Evolutionary conservation across 2,797 vertebrate species (phyloP).

Genomic region (Iguana delicatissima): DNA sequence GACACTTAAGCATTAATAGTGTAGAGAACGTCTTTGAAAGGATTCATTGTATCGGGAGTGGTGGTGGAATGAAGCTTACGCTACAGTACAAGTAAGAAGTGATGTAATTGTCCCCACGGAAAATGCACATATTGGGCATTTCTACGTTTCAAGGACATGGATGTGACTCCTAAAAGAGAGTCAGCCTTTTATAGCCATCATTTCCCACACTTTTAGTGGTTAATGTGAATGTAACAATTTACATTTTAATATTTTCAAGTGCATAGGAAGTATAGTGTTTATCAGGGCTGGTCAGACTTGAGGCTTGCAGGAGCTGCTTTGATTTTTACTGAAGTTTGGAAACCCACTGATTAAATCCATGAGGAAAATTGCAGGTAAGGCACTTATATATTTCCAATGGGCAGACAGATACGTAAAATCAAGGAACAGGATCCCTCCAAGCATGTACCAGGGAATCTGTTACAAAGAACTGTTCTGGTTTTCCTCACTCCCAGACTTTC

Average conservation of each 20-base stretch:
- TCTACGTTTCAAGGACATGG: conserved; percentile 40
- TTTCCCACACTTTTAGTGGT: conserved; percentile 8
- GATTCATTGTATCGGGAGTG: background rate
- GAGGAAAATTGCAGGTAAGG: background rate
- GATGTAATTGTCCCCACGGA: conserved; percentile 51
- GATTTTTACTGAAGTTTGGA: background rate
- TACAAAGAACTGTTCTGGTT: background rate
- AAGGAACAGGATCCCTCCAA: background rate
- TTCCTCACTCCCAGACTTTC: background rate
- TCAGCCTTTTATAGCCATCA: background rate
- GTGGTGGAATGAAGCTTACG: conserved; percentile 35
- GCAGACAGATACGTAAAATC: background rate
- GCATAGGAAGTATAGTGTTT: conserved; percentile 67
- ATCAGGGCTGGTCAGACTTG: background rate
- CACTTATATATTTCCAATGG: background rate
- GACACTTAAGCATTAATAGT: conserved; percentile 58
- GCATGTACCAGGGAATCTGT: background rate
- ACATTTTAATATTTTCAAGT: conserved; percentile 6
- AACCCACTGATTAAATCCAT: background rate
- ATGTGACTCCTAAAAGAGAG: conserved; percentile 25
- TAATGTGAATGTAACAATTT: conserved; percentile 20
- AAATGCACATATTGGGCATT: conserved; percentile 30
- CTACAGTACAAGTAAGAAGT: conserved; percentile 54
- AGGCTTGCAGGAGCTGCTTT: background rate
- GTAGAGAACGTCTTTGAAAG: conserved; percentile 56